Conservation (phyloP, 2,113 vertebrate genomes). For the Antechinus stuartii region DNA sequence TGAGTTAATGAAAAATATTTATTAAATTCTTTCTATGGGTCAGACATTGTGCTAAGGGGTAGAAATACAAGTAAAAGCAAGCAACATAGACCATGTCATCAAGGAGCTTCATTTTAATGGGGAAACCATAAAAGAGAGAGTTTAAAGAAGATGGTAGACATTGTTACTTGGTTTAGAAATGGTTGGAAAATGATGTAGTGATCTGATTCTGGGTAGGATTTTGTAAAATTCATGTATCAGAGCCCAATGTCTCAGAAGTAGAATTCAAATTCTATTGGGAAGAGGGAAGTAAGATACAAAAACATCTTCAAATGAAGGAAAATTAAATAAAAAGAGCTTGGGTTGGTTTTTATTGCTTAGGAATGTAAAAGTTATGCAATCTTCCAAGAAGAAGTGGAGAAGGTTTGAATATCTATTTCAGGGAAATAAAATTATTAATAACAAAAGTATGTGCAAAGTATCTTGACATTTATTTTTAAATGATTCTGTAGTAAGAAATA, state of each 20-base stretch:
- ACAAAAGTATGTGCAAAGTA: neutral
- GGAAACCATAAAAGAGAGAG: neutral
- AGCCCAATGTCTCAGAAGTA: neutral
- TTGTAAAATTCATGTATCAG: neutral
- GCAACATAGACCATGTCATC: neutral
- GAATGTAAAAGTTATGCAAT: neutral
- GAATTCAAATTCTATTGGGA: neutral
- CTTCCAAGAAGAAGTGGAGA: neutral
- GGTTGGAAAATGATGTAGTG: neutral
- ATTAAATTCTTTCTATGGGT: neutral
- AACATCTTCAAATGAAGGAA: neutral
- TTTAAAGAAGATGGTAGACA: neutral
- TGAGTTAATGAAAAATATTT: neutral
- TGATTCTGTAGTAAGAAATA: neutral
- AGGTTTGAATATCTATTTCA: neutral
- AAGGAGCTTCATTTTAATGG: neutral
- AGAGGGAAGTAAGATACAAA: neutral
- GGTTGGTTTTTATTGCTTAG: neutral
- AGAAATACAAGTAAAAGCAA: neutral
- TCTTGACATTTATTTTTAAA: neutral
- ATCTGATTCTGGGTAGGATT: neutral
- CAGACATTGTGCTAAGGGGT: neutral
- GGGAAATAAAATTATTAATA: neutral
- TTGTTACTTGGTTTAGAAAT: neutral
- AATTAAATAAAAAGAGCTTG: neutral